Evolutionary conservation across 2,888 invertebrate species (phyloP), one percentile per base, ranked within the genome.

Genomic region (Phortica magna): DNA sequence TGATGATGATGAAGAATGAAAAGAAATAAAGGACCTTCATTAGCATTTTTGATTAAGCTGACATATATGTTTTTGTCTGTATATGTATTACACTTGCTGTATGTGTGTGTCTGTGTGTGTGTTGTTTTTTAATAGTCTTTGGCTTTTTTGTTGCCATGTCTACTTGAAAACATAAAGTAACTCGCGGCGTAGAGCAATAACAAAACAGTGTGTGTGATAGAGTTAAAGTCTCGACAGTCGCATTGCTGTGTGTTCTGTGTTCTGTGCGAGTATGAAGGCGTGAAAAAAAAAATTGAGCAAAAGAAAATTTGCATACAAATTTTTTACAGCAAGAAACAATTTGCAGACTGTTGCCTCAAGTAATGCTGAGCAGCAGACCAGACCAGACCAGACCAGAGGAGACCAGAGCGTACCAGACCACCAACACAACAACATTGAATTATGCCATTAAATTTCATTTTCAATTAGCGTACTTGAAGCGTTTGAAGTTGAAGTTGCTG

Each of bases 371-470:
- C 7, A 14, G 17, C 12, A 55, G 55, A 55, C 17, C 5, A n/a
- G 10, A 55, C 55, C 55, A 55, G 12, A 17, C 7, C 14, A 55
- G 55, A 55, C 5, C n/a, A n/a, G n/a, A n/a, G n/a, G n/a, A 55
- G 12, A 17, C 7, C 14, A 55, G 55, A 55, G 1, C n/a, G 55
- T 14, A 55, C 17, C n/a, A 14, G 48, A 17, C 42, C 12, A 68
- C 68, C 68, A 68, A 42, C n/a, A 68, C 68, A 68, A 42, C n/a
- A 68, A 68, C 68, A 68, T 68, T 17, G 39, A 68, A 48, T 68
- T 68, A 68, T 68, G 68, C 68, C 68, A 68, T 68, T 68, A 68
- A 68, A 68, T 68, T 68, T 68, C 68, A 68, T 68, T 68, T 68
- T 68, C 68, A 68, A 68, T 68, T 68, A 68, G 68, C 68, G 22